Base-by-base conservation (phyloP, 2,797 vertebrate species). In the Microcaecilia unicolor region DNA sequence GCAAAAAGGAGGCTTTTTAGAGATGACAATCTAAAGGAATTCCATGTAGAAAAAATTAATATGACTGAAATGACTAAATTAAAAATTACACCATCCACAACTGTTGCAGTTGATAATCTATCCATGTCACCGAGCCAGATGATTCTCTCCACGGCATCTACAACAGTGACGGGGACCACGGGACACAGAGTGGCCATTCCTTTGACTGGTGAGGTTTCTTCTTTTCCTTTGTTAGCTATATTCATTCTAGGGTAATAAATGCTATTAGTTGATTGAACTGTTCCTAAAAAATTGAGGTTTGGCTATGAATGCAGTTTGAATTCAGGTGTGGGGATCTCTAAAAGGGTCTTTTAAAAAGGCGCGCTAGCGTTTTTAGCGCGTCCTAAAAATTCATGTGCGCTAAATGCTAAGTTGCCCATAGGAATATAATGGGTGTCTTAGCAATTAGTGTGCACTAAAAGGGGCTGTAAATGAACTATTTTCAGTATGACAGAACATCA, bases 1-100 rank as follows among this genome's bases (percentile, higher is more conserved):
- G 94, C 91, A 3, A 98, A 96, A 39, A 88, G 94, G 1, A 88
- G 92, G 25, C 89, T 99, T 8, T 98, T 98, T 21, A 90, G 88
- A 3, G 93, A 99, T 12, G 93, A 96, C 38, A 60, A 64, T 15
- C 60, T 80, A 51, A 70, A 69, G 43, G 51, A 87, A 12, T 79
- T 81, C 6, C 77, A 79, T 2, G 44, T 70, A 18, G 92, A 88
- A 21, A 86, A 80, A 51, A 33, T 79, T 24, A 76, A 64, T 2
- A 57, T 87, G 22, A 61, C 58, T 0, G 76, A 92, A 3, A 67
- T 73, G 29, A 73, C 71, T 6, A 73, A 70, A 22, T 9, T 88
- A 34, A 85, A 76, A 62, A 80, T 87, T 38, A 64, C 81, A 48
- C 68, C 83, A 25, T 66, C 36, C 0, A 60, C 64, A 15, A 63